phyloP scores from a whole-genome alignment of 92 coral and sea anemone genomes.

The Galaxea fascicularis region DNA sequence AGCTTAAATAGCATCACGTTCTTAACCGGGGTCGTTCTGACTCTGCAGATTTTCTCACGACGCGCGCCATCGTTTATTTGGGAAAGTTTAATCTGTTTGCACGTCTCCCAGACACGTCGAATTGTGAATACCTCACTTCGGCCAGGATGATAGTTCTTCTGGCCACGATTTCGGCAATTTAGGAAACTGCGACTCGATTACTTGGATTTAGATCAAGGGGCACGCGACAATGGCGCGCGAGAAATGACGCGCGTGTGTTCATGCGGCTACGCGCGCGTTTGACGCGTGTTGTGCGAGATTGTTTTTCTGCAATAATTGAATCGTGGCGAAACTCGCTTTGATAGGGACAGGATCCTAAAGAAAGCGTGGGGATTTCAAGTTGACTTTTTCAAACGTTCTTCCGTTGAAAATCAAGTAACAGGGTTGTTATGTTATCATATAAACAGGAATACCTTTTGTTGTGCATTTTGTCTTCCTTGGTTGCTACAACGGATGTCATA shows the following conservation, averaged over 20 bases:
- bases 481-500: conserved; percentile 30
- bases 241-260: neutral
- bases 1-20: conserved; percentile 9
- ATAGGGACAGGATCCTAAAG: too few relatives aligned
- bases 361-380: too few relatives aligned
- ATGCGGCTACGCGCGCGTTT: too few relatives aligned
- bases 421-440: neutral
- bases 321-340: too few relatives aligned
- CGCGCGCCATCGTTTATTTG: too few relatives aligned
- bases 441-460: conserved; percentile 1
- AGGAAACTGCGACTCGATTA: neutral
- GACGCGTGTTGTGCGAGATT: neutral
- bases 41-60: too few relatives aligned
- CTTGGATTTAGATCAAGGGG: neutral
- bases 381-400: neutral
- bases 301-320: neutral
- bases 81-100: too few relatives aligned
- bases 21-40: neutral
- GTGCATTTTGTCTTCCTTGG: conserved; percentile 17
- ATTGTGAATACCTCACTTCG: too few relatives aligned
- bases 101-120: too few relatives aligned
- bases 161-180: neutral
- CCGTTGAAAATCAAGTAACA: neutral
- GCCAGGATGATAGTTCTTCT: too few relatives aligned
- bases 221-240: neutral